Evolutionary conservation across 92 coral and sea anemone species (phyloP), one percentile per base, ranked within the genome.

Genomic region (Epizoanthus stellaris): DNA sequence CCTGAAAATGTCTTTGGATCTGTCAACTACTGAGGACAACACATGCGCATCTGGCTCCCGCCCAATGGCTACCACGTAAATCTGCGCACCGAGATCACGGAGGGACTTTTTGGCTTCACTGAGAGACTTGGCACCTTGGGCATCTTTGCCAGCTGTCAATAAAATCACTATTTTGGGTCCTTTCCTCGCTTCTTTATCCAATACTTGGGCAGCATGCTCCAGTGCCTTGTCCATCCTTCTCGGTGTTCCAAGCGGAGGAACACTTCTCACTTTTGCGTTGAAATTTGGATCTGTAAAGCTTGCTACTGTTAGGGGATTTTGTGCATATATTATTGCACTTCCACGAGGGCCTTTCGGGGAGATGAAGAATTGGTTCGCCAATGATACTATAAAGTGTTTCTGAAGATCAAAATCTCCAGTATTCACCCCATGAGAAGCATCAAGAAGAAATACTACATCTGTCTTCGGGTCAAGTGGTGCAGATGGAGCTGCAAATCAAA

Each of bases 361-460:
- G 76, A 88, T 83, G 64, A 42, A 67, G 72, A 75, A 83, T 12
- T 86, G 81, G 61, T 88, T 80, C 21, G 75, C 91, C 45, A 88
- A 40, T 25, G 85, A 67, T 21, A 82, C 86, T 6, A 70, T 85
- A 47, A 88, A 88, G 56, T 82, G 36, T 60, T 88, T 82, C 72
- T 82, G 82, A 45, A 75, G 91, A n/a, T 82, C 76, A 53, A 76
- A 88, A 8, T 73, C 66, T 11, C 69, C 59, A 54, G 56, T 61
- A 20, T 76, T 88, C 34, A 76, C 88, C 47, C 91, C 86, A 36
- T 70, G 84, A 62, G 91, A 88, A 3, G 88, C 91, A 88, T 88
- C 91, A 66, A 88, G 60, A 59, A 88, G 80, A 62, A 88, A 86
- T 0, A 88, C 65, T 17, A 88, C 77, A 67, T 88, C 91, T 21